A percentile compares a stretch with the other conserved stretches of the same genome.
Conservation (phyloP, 2,888 invertebrate species). For the Rotaria magnacalcarata region DNA sequence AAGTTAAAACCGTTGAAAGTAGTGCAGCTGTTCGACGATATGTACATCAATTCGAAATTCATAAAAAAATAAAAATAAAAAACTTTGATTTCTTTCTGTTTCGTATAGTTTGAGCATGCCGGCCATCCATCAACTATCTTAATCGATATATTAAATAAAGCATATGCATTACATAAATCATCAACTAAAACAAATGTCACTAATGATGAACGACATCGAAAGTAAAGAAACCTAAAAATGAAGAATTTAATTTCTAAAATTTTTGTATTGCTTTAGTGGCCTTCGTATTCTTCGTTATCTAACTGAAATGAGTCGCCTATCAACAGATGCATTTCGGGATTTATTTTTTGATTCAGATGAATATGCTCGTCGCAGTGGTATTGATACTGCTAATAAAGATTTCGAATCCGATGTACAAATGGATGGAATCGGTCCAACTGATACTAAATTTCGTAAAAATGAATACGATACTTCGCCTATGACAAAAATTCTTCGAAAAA, state of each 20-base stretch:
- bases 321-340: conserved; percentile 9
- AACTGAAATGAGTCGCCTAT: neutral
- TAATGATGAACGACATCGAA: neutral
- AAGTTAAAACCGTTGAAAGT: neutral
- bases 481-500: neutral
- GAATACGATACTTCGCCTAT: neutral
- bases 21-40: conserved; percentile 1
- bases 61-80: neutral
- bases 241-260: neutral
- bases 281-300: neutral
- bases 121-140: neutral
- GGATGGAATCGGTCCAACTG: neutral
- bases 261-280: neutral
- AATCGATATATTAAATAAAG: neutral
- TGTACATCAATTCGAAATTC: neutral
- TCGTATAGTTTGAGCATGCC: neutral
- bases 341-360: conserved; percentile 32
- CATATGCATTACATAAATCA: neutral
- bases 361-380: neutral
- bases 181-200: neutral
- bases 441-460: neutral
- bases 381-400: neutral
- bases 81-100: neutral
- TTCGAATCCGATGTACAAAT: neutral
- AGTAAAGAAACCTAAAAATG: neutral